These are phyloP conservation scores for Linhomoeus sp. DNA, from an alignment of 2,888 invertebrate genomes.

Conservation along the genomic window DNA sequence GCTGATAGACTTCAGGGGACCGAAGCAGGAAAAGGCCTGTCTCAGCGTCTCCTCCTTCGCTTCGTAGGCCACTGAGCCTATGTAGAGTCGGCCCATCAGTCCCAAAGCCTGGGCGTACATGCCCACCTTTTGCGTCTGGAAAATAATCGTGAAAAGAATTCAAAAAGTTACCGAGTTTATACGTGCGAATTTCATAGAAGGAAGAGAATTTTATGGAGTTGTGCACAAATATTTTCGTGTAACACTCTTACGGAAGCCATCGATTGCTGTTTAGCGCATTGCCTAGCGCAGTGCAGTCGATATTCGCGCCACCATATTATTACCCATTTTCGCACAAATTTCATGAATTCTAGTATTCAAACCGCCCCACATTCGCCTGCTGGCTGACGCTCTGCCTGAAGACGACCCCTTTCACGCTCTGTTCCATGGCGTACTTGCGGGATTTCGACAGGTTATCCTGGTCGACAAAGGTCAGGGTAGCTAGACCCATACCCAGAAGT, in stretches of 20 bases:
- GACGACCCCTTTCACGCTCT: constrained; percentile 94
- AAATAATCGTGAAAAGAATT: constrained; percentile 20
- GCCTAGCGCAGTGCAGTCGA: too few relatives aligned
- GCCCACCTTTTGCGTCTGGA: constrained; percentile 60
- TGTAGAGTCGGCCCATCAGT: constrained; percentile 82
- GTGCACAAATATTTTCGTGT: too few relatives aligned
- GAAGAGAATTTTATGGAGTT: too few relatives aligned
- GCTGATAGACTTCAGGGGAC: constrained; percentile 98
- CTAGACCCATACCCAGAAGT: constrained; percentile 62
- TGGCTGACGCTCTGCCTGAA: constrained; percentile 97
- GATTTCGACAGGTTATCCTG: constrained; percentile 76
- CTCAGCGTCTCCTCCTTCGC: constrained; percentile 93
- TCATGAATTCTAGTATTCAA: too few relatives aligned
- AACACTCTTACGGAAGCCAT: too few relatives aligned
- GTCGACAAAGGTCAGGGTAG: constrained; percentile 66
- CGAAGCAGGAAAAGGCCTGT: constrained; percentile 88
- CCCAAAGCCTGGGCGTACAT: constrained; percentile 61
- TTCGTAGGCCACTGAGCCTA: constrained; percentile 97
- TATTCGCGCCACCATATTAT: too few relatives aligned
- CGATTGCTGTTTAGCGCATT: too few relatives aligned
- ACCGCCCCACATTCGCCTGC: constrained; percentile 52
- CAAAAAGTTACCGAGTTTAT: neutral
- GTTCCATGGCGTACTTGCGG: constrained; percentile 99
- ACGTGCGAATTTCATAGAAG: too few relatives aligned
- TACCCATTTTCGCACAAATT: too few relatives aligned